These are phyloP conservation scores for Drosophila atripex DNA, from an alignment of 2,888 invertebrate genomes.

Conservation along the genomic window DNA sequence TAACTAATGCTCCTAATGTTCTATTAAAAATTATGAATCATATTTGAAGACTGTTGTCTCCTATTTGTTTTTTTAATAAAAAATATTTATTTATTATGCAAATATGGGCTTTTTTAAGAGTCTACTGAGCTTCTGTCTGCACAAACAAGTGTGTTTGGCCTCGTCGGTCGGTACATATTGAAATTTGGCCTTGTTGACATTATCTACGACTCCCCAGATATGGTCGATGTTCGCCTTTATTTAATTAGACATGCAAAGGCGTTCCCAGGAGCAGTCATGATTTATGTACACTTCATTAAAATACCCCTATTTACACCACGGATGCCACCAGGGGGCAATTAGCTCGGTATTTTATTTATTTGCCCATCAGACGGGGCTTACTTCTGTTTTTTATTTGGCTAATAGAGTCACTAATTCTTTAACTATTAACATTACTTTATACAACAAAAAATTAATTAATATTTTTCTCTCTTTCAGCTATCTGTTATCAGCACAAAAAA, in stretches of 20 bases:
- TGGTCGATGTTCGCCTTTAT: slow-evolving; percentile 32
- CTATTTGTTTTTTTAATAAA: neutral
- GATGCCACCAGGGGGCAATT: slow-evolving; percentile 23
- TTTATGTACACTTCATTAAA: slow-evolving; percentile 74
- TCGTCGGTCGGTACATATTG: slow-evolving; percentile 27
- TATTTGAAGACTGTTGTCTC: neutral
- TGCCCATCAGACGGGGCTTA: neutral
- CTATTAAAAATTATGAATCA: neutral
- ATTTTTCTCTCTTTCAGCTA: slow-evolving; percentile 42
- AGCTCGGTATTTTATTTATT: slow-evolving; percentile 19
- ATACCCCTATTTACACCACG: slow-evolving; percentile 55
- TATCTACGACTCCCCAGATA: slow-evolving; percentile 47
- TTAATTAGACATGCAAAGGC: slow-evolving; percentile 68
- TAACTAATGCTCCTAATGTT: too few species aligned
- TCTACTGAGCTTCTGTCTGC: slow-evolving; percentile 3
- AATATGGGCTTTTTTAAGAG: slow-evolving; percentile 41
- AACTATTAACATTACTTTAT: too few species aligned
- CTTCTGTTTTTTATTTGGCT: slow-evolving; percentile 8
- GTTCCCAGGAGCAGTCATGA: slow-evolving; percentile 44
- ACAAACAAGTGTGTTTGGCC: slow-evolving; percentile 25
- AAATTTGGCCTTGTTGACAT: slow-evolving; percentile 14
- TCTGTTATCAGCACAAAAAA: slow-evolving; percentile 55
- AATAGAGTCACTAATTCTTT: neutral
- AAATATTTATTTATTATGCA: slow-evolving; percentile 73
- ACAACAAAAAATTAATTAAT: slow-evolving; percentile 1